A percentile compares a stretch with the other conserved stretches of the same genome.
These are phyloP conservation scores for Jacana jacana DNA, from an alignment of 2,113 vertebrate species.

Conservation along the genomic window DNA sequence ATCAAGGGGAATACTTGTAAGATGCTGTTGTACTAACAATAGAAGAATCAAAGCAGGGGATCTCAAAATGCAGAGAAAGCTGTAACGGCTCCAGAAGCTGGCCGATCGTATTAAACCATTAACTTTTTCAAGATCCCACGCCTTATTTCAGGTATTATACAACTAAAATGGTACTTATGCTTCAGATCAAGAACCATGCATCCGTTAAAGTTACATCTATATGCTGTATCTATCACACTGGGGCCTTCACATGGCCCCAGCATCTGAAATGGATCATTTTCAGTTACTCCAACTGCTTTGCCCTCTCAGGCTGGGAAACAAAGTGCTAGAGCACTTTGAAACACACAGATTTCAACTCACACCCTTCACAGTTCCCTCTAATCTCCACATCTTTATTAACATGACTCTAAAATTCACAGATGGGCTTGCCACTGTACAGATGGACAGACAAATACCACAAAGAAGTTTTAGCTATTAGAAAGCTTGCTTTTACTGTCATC, in stretches of 20 bases:
- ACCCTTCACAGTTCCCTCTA: background rate
- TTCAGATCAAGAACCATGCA: background rate
- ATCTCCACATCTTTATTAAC: background rate
- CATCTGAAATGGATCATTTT: background rate
- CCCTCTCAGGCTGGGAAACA: background rate
- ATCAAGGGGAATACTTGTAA: background rate
- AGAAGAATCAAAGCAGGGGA: background rate
- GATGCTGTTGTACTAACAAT: background rate
- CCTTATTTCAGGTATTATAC: background rate
- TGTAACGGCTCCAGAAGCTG: background rate
- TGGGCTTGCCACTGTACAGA: background rate
- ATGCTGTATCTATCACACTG: background rate
- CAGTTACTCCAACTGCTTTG: background rate
- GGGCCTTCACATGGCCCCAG: accelerated
- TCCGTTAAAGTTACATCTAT: background rate
- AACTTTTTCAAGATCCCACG: background rate
- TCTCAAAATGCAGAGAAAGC: background rate
- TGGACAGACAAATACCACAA: background rate
- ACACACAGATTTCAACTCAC: background rate
- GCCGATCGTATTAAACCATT: background rate
- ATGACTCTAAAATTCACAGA: background rate
- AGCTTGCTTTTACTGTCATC: background rate
- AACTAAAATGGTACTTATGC: background rate
- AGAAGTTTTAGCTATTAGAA: background rate
- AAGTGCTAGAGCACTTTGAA: background rate